These are phyloP conservation scores for Anthonomus grandis DNA, from an alignment of 1,140 invertebrate species.

Conservation along the genomic window DNA sequence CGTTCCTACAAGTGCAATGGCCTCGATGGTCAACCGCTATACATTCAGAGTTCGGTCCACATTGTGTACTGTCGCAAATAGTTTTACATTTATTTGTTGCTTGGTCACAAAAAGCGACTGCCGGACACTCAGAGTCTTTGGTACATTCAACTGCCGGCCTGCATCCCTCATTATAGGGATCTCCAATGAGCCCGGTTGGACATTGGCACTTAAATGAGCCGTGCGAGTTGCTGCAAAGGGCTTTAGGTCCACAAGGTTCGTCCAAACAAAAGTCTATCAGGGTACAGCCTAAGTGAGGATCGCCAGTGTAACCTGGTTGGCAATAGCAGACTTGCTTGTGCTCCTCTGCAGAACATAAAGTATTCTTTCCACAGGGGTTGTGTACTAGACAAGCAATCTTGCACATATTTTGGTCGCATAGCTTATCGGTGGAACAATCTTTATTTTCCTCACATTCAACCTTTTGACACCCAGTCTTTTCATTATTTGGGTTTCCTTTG, in stretches of 20 bases:
- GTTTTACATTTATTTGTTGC: constrained; percentile 49
- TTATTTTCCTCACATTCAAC: constrained; percentile 69
- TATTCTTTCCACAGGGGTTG: constrained; percentile 79
- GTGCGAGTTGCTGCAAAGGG: constrained; percentile 75
- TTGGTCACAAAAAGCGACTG: constrained; percentile 64
- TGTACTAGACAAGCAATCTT: constrained; percentile 77
- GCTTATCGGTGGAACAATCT: constrained; percentile 77
- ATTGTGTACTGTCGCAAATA: constrained; percentile 70
- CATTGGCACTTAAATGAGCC: constrained; percentile 81
- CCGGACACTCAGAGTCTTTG: constrained; percentile 72
- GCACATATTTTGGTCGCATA: constrained; percentile 76
- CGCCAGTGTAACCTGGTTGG: constrained; percentile 80
- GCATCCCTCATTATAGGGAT: constrained; percentile 79
- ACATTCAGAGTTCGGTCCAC: constrained; percentile 83
- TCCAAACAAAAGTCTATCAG: constrained; percentile 76
- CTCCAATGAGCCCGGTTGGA: constrained; percentile 71
- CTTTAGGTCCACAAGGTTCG: constrained; percentile 76
- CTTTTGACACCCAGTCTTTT: constrained; percentile 68
- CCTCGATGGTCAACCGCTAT: constrained; percentile 65
- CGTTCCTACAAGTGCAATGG: constrained; percentile 71
- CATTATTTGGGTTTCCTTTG: constrained; percentile 71
- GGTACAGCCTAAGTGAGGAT: constrained; percentile 66
- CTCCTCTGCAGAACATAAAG: constrained; percentile 76
- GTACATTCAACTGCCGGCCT: constrained; percentile 72
- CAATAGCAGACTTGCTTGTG: constrained; percentile 75